These are phyloP conservation scores for Vidua macroura DNA, from an alignment of 2,113 vertebrate genomes.

Conservation along the genomic window DNA sequence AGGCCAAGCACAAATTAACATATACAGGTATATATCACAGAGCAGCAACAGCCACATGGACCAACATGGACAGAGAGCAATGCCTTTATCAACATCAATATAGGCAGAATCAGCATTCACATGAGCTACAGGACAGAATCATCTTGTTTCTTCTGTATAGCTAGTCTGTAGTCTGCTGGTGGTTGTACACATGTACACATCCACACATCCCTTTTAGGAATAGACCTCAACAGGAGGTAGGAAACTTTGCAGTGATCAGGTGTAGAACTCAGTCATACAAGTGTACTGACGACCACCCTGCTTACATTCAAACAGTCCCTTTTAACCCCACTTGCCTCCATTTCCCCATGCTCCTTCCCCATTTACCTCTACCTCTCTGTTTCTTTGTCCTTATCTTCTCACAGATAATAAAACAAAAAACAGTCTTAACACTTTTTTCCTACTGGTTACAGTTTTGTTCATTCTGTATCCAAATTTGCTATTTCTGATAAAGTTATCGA, in stretches of 20 bases:
- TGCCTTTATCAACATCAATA: neutral
- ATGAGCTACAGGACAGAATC: rapidly evolving
- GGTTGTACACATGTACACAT: too few relatives aligned
- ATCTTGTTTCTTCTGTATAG: neutral
- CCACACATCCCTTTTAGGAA: rapidly evolving
- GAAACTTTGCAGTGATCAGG: neutral
- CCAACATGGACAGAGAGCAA: rapidly evolving
- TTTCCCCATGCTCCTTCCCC: neutral
- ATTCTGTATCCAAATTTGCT: neutral
- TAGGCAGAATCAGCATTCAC: neutral
- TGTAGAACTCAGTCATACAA: neutral
- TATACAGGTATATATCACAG: neutral
- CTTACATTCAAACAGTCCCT: neutral
- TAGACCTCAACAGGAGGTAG: rapidly evolving
- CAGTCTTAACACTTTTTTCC: neutral
- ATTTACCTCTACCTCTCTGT: neutral
- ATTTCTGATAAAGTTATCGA: neutral
- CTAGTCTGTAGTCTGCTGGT: neutral
- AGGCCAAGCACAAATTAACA: neutral
- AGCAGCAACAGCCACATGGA: neutral
- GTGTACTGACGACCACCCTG: too few relatives aligned
- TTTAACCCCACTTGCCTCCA: neutral
- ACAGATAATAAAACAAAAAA: neutral
- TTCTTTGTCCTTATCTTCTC: neutral
- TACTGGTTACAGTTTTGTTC: neutral